phyloP scores from a whole-genome alignment of 2,888 invertebrate species.

The Hydrotaea cyrtoneurina region DNA sequence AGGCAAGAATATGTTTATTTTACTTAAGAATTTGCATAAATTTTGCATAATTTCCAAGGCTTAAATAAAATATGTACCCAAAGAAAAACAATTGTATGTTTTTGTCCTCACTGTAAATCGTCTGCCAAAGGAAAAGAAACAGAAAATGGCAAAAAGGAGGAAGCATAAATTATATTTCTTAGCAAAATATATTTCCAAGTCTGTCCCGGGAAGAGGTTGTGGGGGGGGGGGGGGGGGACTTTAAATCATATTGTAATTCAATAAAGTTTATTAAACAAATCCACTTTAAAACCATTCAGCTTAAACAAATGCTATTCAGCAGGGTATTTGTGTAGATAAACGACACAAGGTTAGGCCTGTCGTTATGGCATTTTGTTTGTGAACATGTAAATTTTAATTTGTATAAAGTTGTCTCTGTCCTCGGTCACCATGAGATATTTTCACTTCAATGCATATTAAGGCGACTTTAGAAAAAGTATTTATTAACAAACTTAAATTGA shows the following conservation, averaged over 20 bases:
- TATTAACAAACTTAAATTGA: neutral
- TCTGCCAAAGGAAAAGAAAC: neutral
- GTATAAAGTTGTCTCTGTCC: neutral
- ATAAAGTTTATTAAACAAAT: slow-evolving; percentile 41
- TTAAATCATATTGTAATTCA: slow-evolving; percentile 33
- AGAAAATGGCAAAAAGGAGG: neutral
- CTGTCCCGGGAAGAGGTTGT: neutral
- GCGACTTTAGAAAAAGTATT: neutral
- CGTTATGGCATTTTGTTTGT: neutral
- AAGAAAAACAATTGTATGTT: slow-evolving; percentile 7
- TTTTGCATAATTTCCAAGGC: slow-evolving; percentile 60
- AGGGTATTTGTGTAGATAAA: neutral
- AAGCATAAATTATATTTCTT: slow-evolving; percentile 23
- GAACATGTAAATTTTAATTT: neutral
- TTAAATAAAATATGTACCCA: slow-evolving; percentile 21
- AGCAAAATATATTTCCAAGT: slow-evolving; percentile 33
- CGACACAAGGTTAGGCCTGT: too few species aligned
- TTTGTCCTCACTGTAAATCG: neutral
- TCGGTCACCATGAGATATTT: neutral
- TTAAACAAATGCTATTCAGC: slow-evolving; percentile 12
- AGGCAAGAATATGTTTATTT: slow-evolving; percentile 52
- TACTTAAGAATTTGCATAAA: slow-evolving; percentile 51
- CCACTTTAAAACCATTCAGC: neutral
- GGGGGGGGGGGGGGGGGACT: neutral
- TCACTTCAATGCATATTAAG: neutral